These are phyloP conservation scores for Agrilus biguttatus DNA, from an alignment of 2,888 invertebrate species.

Conservation along the genomic window DNA sequence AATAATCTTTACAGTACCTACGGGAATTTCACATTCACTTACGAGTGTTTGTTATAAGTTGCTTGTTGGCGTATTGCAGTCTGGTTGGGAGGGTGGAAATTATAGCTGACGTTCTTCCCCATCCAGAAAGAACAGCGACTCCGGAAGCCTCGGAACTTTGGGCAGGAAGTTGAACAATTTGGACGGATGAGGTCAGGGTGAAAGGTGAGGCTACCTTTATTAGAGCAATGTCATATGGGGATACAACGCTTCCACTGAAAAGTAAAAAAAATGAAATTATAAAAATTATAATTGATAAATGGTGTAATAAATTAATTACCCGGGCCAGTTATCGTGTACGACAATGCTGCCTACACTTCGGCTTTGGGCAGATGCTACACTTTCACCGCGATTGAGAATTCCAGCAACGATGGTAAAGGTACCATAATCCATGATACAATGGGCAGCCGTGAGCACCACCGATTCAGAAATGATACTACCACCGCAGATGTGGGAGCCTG, in stretches of 20 bases:
- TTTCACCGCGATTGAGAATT: slow-evolving; percentile 12
- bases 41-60: slow-evolving; percentile 9
- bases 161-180: slow-evolving; percentile 26
- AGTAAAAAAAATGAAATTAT: no score
- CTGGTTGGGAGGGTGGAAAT: no score
- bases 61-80: no score
- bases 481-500: slow-evolving; percentile 2
- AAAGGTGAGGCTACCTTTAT: slow-evolving; percentile 26
- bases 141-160: slow-evolving; percentile 20
- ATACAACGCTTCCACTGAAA: not conserved
- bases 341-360: no score
- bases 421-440: slow-evolving; percentile 1
- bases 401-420: slow-evolving; percentile 14
- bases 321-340: no score
- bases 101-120: slow-evolving; percentile 21
- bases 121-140: slow-evolving; percentile 28
- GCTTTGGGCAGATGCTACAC: slow-evolving; percentile 7
- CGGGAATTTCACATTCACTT: slow-evolving; percentile 5
- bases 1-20: no score
- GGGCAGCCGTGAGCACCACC: slow-evolving; percentile 1
- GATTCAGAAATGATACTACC: not conserved
- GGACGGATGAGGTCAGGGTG: slow-evolving; percentile 19
- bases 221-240: slow-evolving; percentile 32
- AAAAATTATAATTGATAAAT: no score
- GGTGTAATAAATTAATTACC: no score